Evolutionary conservation across 2,113 vertebrate species (phyloP).

Genomic region (Aythya baeri): DNA sequence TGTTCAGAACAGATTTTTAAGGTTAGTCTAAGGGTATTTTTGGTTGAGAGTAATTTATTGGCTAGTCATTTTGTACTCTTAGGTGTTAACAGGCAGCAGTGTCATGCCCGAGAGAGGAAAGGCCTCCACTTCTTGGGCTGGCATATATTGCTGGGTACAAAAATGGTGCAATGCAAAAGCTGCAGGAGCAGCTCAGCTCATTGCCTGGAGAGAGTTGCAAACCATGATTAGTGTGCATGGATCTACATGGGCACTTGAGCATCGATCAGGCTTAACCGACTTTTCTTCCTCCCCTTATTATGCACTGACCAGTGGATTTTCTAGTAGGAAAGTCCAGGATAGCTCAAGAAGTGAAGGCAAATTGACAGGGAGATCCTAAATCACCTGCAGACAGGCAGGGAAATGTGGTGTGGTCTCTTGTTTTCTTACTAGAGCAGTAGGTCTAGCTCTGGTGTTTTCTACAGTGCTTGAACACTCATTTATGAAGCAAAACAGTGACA

Average conservation of each 20-base stretch:
- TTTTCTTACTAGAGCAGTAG: not conserved
- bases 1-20: not conserved
- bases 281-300: not conserved
- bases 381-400: not conserved
- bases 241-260: rapidly evolving
- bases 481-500: not conserved
- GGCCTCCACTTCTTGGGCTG: not conserved
- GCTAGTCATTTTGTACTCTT: not conserved
- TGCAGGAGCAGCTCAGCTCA: not conserved
- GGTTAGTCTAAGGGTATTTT: not conserved
- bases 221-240: not conserved
- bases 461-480: not conserved
- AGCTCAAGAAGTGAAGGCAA: not conserved
- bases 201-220: not conserved
- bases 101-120: not conserved
- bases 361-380: not conserved
- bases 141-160: not conserved
- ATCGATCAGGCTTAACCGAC: not conserved
- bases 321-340: not conserved
- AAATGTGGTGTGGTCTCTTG: not conserved
- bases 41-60: not conserved
- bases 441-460: not conserved
- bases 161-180: not conserved
- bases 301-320: not conserved
- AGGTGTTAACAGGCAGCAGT: not conserved